Base-by-base conservation (phyloP, 2,797 vertebrate genomes). In the Miichthys miiuy region DNA sequence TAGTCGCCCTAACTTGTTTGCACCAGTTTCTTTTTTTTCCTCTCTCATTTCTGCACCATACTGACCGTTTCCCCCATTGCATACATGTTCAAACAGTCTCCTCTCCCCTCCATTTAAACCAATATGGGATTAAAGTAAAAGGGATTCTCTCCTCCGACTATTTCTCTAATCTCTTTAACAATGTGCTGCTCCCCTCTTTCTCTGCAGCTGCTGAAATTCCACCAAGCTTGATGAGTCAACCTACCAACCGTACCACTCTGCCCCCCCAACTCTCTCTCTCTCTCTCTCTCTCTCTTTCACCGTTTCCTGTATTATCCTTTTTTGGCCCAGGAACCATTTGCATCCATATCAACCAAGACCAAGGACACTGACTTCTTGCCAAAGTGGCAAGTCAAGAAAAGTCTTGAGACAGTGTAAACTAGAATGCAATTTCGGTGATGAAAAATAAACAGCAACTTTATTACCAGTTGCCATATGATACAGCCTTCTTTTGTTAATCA, bases 41-140 rank as follows among this genome's bases (percentile, higher is more conserved):
- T 6, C 9, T 2, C 42, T 58, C 25, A 58, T 12, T 51, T 77
- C 17, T 46, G 30, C 74, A 73, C 54, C 57, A 76, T 70, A 86
- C 75, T 60, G 68, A 70, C 83, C 74, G 75, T 81, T 87, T 68
- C 78, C 81, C 47, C 3, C n/a, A 71, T 80, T 86, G 74, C 85
- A 85, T 65, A 71, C 80, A 88, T 68, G 54, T 77, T 85, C 82
- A 82, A 81, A 83, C 85, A 46, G 67, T 58, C 60, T 83, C 81
- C 72, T 63, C 74, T 77, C 67, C 56, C 77, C 60, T 86, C 73
- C 66, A 82, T 91, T 91, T 88, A 82, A 91, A 89, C 75, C 81
- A 87, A 83, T 91, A 84, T 80, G 80, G 90, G 89, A 93, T 93
- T 93, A 93, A 93, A 92, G 92, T 87, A 89, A 91, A 93, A 80